A percentile compares a stretch with the other conserved stretches of the same genome.
Evolutionary conservation across 2,797 vertebrate genomes (phyloP).

Genomic region (Scleropages formosus): DNA sequence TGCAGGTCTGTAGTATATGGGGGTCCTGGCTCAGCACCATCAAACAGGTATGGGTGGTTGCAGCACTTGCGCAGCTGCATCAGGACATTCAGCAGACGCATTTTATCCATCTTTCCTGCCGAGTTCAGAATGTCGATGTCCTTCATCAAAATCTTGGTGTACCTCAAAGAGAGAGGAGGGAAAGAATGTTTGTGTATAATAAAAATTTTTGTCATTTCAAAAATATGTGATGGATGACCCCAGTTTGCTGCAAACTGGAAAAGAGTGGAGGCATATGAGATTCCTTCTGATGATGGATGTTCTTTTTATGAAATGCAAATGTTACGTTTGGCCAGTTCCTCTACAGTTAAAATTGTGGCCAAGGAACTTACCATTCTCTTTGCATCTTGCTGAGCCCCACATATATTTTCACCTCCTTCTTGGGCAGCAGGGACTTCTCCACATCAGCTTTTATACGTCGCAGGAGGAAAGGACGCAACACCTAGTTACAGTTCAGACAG

Average conservation of each 20-base stretch:
- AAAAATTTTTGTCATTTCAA: neutral
- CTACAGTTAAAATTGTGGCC: too few species aligned
- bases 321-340: too few species aligned
- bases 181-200: neutral
- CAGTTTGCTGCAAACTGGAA: neutral
- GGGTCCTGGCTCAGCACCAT: slow-evolving; percentile 93
- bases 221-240: neutral
- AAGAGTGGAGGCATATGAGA: neutral
- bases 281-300: neutral
- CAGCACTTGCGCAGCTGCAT: slow-evolving; percentile 98
- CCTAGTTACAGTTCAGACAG: slow-evolving; percentile 59
- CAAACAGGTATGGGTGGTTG: slow-evolving; percentile 96
- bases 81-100: slow-evolving; percentile 91
- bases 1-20: slow-evolving; percentile 97
- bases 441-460: slow-evolving; percentile 98
- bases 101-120: slow-evolving; percentile 96
- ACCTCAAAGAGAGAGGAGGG: slow-evolving; percentile 67
- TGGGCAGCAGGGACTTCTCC: slow-evolving; percentile 94
- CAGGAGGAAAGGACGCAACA: slow-evolving; percentile 91
- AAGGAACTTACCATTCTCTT: slow-evolving; percentile 85
- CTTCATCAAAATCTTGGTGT: slow-evolving; percentile 97
- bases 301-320: too few species aligned
- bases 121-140: slow-evolving; percentile 98
- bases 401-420: slow-evolving; percentile 98
- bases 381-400: slow-evolving; percentile 99